A percentile compares a stretch with the other conserved stretches of the same genome.
phyloP scores from a whole-genome alignment of 1,140 invertebrate genomes.

The Drosophila insularis region DNA sequence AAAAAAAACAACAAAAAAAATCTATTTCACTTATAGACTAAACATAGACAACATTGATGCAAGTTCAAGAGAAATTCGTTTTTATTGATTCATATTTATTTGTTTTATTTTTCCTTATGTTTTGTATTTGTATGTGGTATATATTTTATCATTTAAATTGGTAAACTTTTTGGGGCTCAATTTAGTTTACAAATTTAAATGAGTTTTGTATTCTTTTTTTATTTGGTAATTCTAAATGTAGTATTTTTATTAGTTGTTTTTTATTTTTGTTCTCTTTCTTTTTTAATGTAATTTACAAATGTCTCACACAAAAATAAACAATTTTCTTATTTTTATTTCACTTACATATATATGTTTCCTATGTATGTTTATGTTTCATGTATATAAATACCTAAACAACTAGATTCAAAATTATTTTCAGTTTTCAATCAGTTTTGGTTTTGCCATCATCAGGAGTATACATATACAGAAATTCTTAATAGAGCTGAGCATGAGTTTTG shows the following conservation, averaged over 20 bases:
- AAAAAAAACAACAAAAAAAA: too few species aligned
- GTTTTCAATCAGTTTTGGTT: not conserved
- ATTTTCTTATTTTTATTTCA: not conserved
- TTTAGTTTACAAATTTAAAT: slow-evolving; percentile 11
- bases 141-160: not conserved
- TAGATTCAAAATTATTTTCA: slow-evolving; percentile 11
- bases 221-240: not conserved
- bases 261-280: not conserved
- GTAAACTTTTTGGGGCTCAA: slow-evolving; percentile 6
- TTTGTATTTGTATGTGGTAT: not conserved
- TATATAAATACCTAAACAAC: not conserved
- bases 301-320: slow-evolving; percentile 10
- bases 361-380: too few species aligned
- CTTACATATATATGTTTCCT: not conserved
- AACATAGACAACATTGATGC: slow-evolving; percentile 8
- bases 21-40: slow-evolving; percentile 2
- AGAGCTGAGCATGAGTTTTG: too few species aligned
- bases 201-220: not conserved
- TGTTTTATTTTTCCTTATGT: not conserved
- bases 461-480: slow-evolving; percentile 1
- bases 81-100: slow-evolving; percentile 1
- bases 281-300: not conserved
- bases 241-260: not conserved
- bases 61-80: slow-evolving; percentile 10
- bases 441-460: not conserved